Conservation (phyloP, 35 echinoderm and acorn worm genomes). For the Strongylocentrotus purpuratus region DNA sequence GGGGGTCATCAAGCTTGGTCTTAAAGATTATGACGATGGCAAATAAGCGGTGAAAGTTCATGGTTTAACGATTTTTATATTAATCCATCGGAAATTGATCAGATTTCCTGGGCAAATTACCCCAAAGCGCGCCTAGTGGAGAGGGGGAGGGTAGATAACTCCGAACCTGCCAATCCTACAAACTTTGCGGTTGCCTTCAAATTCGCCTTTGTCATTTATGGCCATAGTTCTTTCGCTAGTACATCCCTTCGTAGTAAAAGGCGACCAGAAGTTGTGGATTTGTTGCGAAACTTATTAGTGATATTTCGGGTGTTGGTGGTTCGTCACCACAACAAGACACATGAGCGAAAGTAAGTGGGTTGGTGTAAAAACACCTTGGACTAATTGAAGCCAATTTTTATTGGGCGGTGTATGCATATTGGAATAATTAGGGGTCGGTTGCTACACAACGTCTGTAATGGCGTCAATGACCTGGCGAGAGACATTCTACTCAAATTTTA, state of each 20-base stretch:
- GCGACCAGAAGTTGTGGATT: constrained; percentile 15
- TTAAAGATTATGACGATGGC: background rate
- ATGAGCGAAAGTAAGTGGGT: background rate
- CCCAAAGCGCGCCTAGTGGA: constrained; percentile 2
- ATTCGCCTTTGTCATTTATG: background rate
- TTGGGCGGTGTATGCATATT: background rate
- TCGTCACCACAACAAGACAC: background rate
- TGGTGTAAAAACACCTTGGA: background rate
- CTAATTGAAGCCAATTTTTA: background rate
- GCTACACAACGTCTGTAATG: background rate
- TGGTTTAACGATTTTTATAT: constrained; percentile 3
- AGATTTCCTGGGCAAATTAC: constrained; percentile 17
- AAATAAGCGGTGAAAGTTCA: background rate
- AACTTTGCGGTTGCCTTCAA: background rate
- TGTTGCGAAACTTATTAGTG: background rate
- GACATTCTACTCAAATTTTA: background rate
- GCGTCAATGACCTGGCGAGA: background rate
- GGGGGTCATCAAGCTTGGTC: background rate
- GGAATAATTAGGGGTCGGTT: background rate
- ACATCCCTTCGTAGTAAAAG: background rate
- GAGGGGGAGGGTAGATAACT: background rate
- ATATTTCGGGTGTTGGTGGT: background rate
- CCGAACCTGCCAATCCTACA: background rate
- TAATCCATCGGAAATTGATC: constrained; percentile 22
- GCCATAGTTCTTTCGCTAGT: background rate